These are phyloP conservation scores for Meganola albula DNA, from an alignment of 2,888 invertebrate species.

Conservation along the genomic window DNA sequence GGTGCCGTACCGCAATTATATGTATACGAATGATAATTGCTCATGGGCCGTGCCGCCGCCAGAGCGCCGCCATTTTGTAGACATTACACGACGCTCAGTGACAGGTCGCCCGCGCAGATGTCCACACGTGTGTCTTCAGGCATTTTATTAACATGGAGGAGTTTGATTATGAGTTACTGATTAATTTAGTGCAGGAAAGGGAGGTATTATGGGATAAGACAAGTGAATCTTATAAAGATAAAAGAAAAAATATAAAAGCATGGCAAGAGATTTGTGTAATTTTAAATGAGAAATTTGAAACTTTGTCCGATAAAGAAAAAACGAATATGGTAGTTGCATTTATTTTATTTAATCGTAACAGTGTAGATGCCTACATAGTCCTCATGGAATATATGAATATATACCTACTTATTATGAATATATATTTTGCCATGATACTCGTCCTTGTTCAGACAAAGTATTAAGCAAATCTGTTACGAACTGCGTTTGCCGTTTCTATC, in stretches of 20 bases:
- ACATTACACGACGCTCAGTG: conserved; percentile 6
- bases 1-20: neutral
- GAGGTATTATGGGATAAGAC: conserved; percentile 12
- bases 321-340: conserved; percentile 7
- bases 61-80: no score
- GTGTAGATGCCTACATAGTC: conserved; percentile 5
- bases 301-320: conserved; percentile 15
- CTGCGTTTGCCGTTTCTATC: conserved; percentile 9
- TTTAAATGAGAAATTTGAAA: conserved; percentile 26
- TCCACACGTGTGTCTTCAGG: conserved; percentile 4
- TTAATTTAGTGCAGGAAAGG: conserved; percentile 15
- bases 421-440: conserved; percentile 13
- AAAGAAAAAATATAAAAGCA: conserved; percentile 6
- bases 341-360: conserved; percentile 1
- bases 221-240: conserved; percentile 8
- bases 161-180: no score
- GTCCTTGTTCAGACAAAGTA: conserved; percentile 13
- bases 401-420: no score
- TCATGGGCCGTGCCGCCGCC: no score
- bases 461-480: conserved; percentile 10
- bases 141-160: conserved; percentile 9
- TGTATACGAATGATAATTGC: no score
- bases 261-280: conserved; percentile 15
- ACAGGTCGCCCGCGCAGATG: conserved; percentile 6
- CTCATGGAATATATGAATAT: conserved; percentile 4